phyloP scores from a whole-genome alignment of 2,113 vertebrate species.

The Pithys albifrons region DNA sequence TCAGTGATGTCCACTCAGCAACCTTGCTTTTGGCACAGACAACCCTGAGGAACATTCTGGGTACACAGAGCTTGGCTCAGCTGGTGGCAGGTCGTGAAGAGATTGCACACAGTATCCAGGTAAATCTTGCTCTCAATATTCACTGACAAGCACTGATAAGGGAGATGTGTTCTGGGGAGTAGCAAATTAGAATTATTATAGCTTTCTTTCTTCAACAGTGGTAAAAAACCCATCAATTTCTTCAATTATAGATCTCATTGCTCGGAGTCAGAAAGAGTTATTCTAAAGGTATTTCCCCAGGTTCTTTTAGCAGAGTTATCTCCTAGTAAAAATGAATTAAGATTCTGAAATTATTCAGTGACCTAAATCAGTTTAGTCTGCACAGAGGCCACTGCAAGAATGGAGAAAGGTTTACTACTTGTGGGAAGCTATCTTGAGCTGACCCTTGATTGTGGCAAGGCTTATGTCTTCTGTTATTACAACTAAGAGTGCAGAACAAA shows the following conservation, averaged over 20 bases:
- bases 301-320: background rate
- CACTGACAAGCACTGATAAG: background rate
- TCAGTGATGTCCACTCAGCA: slow-evolving; percentile 87
- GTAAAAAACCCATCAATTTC: background rate
- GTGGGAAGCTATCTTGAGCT: background rate
- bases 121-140: slow-evolving; percentile 34
- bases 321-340: background rate
- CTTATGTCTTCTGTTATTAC: background rate
- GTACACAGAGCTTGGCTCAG: slow-evolving; percentile 89
- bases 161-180: background rate
- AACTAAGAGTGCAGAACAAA: background rate
- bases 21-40: slow-evolving; percentile 91
- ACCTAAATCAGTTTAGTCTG: background rate
- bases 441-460: background rate
- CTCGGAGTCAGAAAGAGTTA: background rate
- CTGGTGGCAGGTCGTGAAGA: slow-evolving; percentile 89
- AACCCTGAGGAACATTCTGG: slow-evolving; percentile 88
- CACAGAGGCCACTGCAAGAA: background rate
- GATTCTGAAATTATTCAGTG: background rate
- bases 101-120: slow-evolving; percentile 89
- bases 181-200: background rate
- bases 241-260: background rate
- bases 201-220: background rate
- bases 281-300: background rate
- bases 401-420: background rate